phyloP scores from a whole-genome alignment of 2,113 vertebrate species.

The Mungos mungo region DNA sequence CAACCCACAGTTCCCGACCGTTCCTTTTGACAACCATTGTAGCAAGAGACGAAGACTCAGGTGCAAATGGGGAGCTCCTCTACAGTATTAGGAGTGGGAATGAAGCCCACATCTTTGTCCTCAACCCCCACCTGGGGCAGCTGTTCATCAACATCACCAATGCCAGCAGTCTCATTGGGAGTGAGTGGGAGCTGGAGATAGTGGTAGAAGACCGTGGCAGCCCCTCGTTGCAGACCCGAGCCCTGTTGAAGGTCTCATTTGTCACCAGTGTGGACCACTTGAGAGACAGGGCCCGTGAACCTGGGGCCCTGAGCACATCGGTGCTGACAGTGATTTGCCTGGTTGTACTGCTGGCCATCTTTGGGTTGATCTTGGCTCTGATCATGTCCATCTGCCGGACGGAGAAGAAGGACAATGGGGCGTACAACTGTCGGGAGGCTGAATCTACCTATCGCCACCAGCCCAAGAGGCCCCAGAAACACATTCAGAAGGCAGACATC shows the following conservation, averaged over 20 bases:
- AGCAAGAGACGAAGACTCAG: slow-evolving; percentile 91
- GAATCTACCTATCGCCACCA: slow-evolving; percentile 92
- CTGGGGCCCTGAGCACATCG: slow-evolving; percentile 84
- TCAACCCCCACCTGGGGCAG: slow-evolving; percentile 88
- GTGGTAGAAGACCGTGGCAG: slow-evolving; percentile 89
- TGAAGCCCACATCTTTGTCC: slow-evolving; percentile 82
- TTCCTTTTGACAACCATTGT: slow-evolving; percentile 82
- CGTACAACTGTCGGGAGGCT: slow-evolving; percentile 96
- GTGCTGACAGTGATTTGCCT: slow-evolving; percentile 89
- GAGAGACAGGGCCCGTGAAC: slow-evolving; percentile 85
- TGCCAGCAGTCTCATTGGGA: slow-evolving; percentile 89
- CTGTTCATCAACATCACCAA: slow-evolving; percentile 92
- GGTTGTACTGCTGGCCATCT: slow-evolving; percentile 84
- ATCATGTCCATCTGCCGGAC: slow-evolving; percentile 89
- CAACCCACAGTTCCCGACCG: not conserved
- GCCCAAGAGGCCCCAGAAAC: slow-evolving; percentile 93
- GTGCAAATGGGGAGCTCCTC: slow-evolving; percentile 87
- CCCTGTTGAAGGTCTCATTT: slow-evolving; percentile 87
- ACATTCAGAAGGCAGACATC: slow-evolving; percentile 95
- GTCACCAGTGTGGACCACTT: slow-evolving; percentile 89
- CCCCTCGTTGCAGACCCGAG: slow-evolving; percentile 82
- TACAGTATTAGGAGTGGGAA: slow-evolving; percentile 86
- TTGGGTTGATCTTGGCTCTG: slow-evolving; percentile 87
- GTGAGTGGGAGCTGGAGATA: slow-evolving; percentile 85
- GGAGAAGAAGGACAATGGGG: slow-evolving; percentile 89